phyloP scores from a whole-genome alignment of 2,797 vertebrate species.

The Channallabes apus region DNA sequence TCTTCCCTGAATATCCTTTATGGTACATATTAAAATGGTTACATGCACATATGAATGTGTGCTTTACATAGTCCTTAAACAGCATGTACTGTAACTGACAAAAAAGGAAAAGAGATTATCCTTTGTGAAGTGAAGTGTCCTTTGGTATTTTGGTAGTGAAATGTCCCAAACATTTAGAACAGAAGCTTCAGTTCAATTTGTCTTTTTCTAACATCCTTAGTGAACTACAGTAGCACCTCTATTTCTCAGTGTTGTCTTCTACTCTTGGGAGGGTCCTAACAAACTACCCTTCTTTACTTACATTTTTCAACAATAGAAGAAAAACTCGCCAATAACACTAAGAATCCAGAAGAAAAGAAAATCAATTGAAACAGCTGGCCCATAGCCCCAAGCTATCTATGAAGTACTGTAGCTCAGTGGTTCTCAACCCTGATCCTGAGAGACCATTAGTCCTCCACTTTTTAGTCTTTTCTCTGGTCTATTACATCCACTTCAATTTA shows the following conservation, averaged over 20 bases:
- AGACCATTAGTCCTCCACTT: no score
- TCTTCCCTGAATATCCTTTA: neutral
- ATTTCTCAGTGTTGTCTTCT: conserved; percentile 16
- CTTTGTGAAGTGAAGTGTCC: neutral
- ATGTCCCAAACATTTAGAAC: neutral
- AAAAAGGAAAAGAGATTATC: neutral
- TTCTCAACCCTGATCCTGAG: no score
- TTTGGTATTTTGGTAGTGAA: neutral
- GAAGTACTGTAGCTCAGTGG: conserved; percentile 26
- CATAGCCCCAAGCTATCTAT: conserved; percentile 13
- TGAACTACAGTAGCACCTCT: conserved; percentile 13
- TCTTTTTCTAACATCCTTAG: neutral
- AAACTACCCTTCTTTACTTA: conserved; percentile 56
- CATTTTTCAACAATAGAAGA: conserved; percentile 32
- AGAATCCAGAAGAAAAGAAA: conserved; percentile 42
- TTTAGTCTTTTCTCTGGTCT: no score
- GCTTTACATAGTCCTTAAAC: neutral
- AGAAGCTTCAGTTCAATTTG: neutral
- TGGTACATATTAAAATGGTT: neutral
- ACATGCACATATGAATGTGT: neutral
- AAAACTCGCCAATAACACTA: conserved; percentile 54
- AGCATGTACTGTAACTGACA: neutral
- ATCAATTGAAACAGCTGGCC: conserved; percentile 15
- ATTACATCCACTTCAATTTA: no score
- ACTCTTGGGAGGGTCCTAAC: conserved; percentile 1